These are phyloP conservation scores for Stenurella melanura DNA, from an alignment of 2,888 invertebrate genomes.

Conservation along the genomic window DNA sequence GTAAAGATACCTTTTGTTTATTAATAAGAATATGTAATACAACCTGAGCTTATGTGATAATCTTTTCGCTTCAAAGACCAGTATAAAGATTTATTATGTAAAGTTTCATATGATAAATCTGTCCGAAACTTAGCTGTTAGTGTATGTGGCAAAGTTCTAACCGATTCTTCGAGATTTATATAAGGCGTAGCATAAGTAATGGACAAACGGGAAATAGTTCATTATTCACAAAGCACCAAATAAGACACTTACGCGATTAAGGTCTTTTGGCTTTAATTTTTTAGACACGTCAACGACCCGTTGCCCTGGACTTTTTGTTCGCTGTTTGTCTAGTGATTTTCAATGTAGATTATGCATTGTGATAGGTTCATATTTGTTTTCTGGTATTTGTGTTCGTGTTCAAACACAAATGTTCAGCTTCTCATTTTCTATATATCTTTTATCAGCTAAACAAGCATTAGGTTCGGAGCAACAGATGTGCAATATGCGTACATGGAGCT, in stretches of 20 bases:
- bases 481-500: slow-evolving; percentile 1
- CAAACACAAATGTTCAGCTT: slow-evolving; percentile 17
- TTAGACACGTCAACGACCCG: slow-evolving; percentile 55
- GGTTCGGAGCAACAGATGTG: slow-evolving; percentile 10
- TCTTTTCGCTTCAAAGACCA: neutral
- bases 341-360: slow-evolving; percentile 39
- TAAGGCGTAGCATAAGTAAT: slow-evolving; percentile 51
- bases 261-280: slow-evolving; percentile 55
- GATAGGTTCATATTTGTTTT: slow-evolving; percentile 40
- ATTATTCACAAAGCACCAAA: slow-evolving; percentile 62
- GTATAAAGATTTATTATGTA: slow-evolving; percentile 17
- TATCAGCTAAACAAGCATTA: slow-evolving; percentile 17
- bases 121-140: slow-evolving; percentile 38
- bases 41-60: neutral
- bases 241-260: slow-evolving; percentile 62
- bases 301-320: slow-evolving; percentile 28
- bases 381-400: slow-evolving; percentile 31
- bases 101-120: slow-evolving; percentile 29
- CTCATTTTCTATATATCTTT: slow-evolving; percentile 23
- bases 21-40: no score
- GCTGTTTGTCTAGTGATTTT: slow-evolving; percentile 42
- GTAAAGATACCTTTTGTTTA: no score
- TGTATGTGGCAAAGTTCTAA: slow-evolving; percentile 29
- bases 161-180: slow-evolving; percentile 43
- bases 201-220: slow-evolving; percentile 59